Percentiles rank a stretch among this genome's conserved stretches.
Evolutionary conservation across 2,797 vertebrate genomes (phyloP).

Genomic region (Acanthiza pusilla): DNA sequence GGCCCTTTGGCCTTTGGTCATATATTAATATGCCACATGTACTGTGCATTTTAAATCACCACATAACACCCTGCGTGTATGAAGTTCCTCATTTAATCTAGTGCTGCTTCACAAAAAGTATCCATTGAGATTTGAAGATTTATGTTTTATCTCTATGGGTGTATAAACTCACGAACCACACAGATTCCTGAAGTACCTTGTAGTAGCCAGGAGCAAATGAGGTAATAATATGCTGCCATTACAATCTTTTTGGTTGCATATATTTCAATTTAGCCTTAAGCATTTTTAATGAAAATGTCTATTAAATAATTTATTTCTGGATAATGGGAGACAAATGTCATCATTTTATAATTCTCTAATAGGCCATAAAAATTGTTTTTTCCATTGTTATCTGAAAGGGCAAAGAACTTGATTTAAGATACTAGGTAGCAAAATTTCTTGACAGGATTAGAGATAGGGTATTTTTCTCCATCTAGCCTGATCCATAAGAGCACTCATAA

Average conservation of each 20-base stretch:
- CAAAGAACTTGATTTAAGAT: not conserved
- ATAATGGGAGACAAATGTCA: not conserved
- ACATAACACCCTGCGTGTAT: not conserved
- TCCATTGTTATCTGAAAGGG: not conserved
- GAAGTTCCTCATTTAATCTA: not conserved
- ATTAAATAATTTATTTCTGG: not conserved
- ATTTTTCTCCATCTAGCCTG: not conserved
- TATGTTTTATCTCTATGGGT: not conserved
- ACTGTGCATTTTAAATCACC: not conserved
- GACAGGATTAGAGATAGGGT: not conserved
- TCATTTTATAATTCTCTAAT: not conserved
- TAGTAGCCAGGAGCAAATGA: not conserved
- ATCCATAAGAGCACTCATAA: not conserved
- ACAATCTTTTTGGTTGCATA: not conserved
- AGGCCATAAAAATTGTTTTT: not conserved
- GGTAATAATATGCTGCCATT: not conserved
- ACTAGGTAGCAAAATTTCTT: not conserved
- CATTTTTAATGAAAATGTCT: not conserved
- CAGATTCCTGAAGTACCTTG: not conserved
- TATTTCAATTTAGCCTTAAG: not conserved
- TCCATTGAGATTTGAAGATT: not conserved
- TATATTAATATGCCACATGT: not conserved
- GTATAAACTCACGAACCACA: not conserved
- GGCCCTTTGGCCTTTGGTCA: not conserved
- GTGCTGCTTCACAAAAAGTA: not conserved